Base-by-base conservation (phyloP, 2,888 invertebrate species). In the Peribatodes rhomboidaria region DNA sequence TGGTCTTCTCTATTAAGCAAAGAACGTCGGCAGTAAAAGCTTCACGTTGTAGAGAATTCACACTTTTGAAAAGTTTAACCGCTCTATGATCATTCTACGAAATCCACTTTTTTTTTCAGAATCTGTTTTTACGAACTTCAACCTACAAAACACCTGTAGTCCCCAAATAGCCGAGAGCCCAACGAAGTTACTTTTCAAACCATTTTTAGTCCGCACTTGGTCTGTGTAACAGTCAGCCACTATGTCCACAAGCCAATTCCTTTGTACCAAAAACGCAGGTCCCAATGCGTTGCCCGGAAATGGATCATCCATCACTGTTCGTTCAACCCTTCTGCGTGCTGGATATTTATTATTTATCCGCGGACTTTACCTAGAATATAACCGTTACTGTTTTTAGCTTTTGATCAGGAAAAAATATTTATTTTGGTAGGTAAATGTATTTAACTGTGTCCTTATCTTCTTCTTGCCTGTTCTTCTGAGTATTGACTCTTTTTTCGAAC, bases 291-390 rank as follows among this genome's bases (percentile, higher is more conserved):
- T 18, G 13, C 14, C 31, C 54, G 33, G 44, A 54, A 42, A 31
- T 18, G 42, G 11, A 41, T 18, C 44, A 55, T 55, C 44, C 44
- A 55, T 55, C 55, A 55, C 42, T 44, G 44, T 55, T 44, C 55
- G 44, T 44, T 20, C 55, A 33, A 44, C 44, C 42, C 18, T 55
- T 44, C 33, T 55, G 18, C 31, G 35, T 44, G 33, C 33, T 44
- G 22, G 44, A n/a, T 55, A 55, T 55, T 44, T 55, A 55, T 55
- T 55, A 55, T 55, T 55, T 55, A 55, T 42, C 44, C 44, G 42
- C 33, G 10, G 20, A 33, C 44, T 52, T 33, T 54, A 16, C 31
- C 18, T 14, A 14, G 16, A 14, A 14, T 6, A 14, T 2, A 9
- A 3, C 31, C 16, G 16, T n/a, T n/a, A 42, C 18, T 31, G 41